Conservation (phyloP, 2,797 vertebrate species). For the Peromyscus nudipes region DNA sequence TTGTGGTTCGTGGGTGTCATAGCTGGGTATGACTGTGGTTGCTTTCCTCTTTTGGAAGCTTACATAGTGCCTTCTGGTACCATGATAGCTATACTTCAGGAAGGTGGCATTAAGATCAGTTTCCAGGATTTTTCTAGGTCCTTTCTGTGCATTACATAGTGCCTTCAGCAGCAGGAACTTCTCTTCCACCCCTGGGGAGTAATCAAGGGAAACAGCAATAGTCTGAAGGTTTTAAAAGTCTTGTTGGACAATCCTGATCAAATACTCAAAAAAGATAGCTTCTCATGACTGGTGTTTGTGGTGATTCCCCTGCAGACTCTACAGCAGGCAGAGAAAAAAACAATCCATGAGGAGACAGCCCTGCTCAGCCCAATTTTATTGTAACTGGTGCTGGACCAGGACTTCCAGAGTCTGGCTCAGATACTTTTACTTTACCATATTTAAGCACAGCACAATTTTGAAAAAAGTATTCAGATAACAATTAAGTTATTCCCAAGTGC, state of each 20-base stretch:
- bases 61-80: not conserved
- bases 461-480: not conserved
- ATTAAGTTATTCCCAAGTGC: not conserved
- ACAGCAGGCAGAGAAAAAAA: not conserved
- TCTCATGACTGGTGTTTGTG: not conserved
- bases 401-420: not conserved
- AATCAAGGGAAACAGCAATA: not conserved
- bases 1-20: not conserved
- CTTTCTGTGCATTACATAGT: not conserved
- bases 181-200: not conserved
- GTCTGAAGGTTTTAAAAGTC: not conserved
- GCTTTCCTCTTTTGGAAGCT: not conserved
- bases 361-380: not conserved
- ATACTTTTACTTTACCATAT: not conserved
- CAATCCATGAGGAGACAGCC: not conserved
- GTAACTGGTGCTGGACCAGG: not conserved
- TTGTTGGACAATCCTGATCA: not conserved
- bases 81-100: not conserved
- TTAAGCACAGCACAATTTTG: not conserved
- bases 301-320: not conserved
- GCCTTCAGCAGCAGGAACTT: not conserved
- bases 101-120: not conserved
- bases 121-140: not conserved
- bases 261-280: not conserved
- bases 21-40: not conserved